phyloP scores from a whole-genome alignment of 2,113 vertebrate genomes.

The Gasterosteus nipponicus region DNA sequence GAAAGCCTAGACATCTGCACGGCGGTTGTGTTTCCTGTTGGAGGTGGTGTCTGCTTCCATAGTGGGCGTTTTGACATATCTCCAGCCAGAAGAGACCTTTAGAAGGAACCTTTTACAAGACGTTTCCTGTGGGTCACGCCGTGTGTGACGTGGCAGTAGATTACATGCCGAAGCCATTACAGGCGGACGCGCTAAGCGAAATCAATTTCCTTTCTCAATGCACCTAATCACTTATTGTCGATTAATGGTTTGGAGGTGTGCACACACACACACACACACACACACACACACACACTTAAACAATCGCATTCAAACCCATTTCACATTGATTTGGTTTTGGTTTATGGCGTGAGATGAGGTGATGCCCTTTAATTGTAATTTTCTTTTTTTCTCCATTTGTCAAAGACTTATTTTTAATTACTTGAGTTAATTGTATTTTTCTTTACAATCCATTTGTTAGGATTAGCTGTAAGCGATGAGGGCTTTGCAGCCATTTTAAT shows the following conservation, averaged over 20 bases:
- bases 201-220: constrained; percentile 58
- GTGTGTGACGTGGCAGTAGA: constrained; percentile 18
- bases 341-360: constrained; percentile 11
- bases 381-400: background rate
- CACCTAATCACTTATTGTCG: constrained; percentile 50
- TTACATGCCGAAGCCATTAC: constrained; percentile 42
- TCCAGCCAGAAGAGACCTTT: background rate
- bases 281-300: constrained; percentile 9
- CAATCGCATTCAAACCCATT: constrained; percentile 13
- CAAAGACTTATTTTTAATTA: background rate
- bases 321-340: constrained; percentile 32
- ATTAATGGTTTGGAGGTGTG: constrained; percentile 28
- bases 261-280: constrained; percentile 12
- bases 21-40: background rate
- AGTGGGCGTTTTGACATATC: constrained; percentile 13
- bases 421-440: background rate
- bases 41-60: constrained; percentile 1
- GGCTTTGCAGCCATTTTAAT: background rate
- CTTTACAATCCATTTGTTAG: background rate
- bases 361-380: background rate
- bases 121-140: constrained; percentile 16
- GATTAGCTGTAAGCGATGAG: background rate
- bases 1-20: background rate
- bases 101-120: constrained; percentile 1
- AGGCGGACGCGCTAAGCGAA: constrained; percentile 40